Base-by-base conservation (phyloP, 2,113 vertebrate species). In the Lepus timidus region DNA sequence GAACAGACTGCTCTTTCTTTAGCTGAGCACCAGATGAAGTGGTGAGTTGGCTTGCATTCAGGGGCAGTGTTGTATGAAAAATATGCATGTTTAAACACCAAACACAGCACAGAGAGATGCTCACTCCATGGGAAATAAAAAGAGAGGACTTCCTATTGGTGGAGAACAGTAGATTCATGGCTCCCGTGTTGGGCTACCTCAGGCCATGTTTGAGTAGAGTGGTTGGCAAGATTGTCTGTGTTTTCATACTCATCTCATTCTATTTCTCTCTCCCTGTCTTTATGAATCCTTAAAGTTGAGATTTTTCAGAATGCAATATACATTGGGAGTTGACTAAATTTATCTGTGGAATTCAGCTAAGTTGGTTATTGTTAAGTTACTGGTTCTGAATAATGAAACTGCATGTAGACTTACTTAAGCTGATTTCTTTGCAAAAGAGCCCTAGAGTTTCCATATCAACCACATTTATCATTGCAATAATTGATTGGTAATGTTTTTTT, bases 21-120 rank as follows among this genome's bases (percentile, higher is more conserved):
- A 16, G 84, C 51, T 74, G 64, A 92, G 31, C 51, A 19, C 96
- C 96, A 96, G 94, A 92, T 55, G 96, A 97, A 90, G 95, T 85
- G 82, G 92, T 3, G 76, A 96, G 88, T 25, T 95, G 95, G 90
- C 95, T 95, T 88, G 39, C 88, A 49, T 92, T 90, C 95, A 93
- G 94, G 85, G 91, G 73, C 85, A 96, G 44, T 71, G 94, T 87
- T 92, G 92, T 95, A 95, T 92, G 96, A 96, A 90, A 96, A 96
- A 85, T 92, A 93, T 93, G 88, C 78, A 39, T 95, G 95, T 93
- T 96, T 93, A 92, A 95, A 93, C 74, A 93, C 85, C 74, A 95
- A 95, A 95, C 92, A 93, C 74, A 49, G 20, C 73, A 85, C 29
- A 91, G 82, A 61, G 73, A 86, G 92, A 95, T 65, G 67, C 65